A percentile compares a stretch with the other conserved stretches of the same genome.
These are phyloP conservation scores for Tiliqua scincoides DNA, from an alignment of 2,113 vertebrate species.

Conservation along the genomic window DNA sequence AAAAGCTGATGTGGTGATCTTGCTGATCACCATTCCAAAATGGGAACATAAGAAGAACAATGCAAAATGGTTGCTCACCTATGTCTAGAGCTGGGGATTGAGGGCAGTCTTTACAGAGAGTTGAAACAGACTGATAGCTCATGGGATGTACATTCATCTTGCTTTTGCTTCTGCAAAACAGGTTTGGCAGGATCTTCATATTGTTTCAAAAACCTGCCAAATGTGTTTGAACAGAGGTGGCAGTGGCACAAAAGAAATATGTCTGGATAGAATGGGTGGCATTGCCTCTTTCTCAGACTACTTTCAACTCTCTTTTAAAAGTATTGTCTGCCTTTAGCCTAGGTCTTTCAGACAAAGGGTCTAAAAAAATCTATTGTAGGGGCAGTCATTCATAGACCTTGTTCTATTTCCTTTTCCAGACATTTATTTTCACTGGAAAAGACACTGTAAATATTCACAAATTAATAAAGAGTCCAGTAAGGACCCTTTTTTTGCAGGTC, in stretches of 20 bases:
- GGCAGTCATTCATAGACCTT: not conserved
- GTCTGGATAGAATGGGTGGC: not conserved
- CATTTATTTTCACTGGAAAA: not conserved
- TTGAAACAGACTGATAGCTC: not conserved
- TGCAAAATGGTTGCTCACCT: not conserved
- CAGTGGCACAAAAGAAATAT: no score
- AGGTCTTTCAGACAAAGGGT: not conserved
- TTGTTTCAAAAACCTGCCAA: not conserved
- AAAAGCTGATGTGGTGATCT: not conserved
- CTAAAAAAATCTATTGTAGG: not conserved
- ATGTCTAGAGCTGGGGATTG: not conserved
- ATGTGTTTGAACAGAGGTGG: no score
- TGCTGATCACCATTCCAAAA: not conserved
- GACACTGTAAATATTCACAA: not conserved
- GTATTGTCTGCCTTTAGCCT: not conserved
- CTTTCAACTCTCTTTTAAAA: not conserved
- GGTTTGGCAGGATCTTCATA: not conserved
- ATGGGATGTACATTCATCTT: not conserved
- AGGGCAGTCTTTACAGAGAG: not conserved
- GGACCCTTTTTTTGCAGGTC: no score
- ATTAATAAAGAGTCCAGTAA: not conserved
- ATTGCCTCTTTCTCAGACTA: not conserved
- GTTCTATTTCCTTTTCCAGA: not conserved
- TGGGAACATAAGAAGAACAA: not conserved
- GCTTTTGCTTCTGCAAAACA: not conserved